These are phyloP conservation scores for Arbacia lixula DNA, from an alignment of 53 echinoderm and acorn worm genomes.

Conservation along the genomic window DNA sequence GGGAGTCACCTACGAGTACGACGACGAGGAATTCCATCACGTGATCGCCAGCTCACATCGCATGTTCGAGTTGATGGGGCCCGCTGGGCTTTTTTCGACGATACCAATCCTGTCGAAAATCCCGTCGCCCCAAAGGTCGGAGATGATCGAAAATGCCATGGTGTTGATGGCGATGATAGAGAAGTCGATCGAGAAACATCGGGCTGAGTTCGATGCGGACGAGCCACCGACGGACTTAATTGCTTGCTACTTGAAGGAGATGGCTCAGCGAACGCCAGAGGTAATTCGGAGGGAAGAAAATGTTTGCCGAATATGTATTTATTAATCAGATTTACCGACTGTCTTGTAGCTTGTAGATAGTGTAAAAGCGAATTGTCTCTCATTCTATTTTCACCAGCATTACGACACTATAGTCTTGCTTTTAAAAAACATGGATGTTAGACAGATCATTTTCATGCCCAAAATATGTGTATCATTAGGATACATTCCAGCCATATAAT, in stretches of 20 bases:
- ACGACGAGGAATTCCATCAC: conserved; percentile 1
- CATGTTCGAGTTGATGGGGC: neutral
- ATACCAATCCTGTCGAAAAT: conserved; percentile 12
- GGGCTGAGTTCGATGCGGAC: neutral
- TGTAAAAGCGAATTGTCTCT: no score
- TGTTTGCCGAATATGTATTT: no score
- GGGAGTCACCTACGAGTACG: conserved; percentile 18
- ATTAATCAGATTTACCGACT: no score
- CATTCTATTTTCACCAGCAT: no score
- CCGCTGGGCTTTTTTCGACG: neutral
- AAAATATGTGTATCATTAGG: no score
- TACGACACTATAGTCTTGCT: no score
- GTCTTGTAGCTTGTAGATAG: no score
- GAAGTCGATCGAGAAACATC: neutral
- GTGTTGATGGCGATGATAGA: neutral
- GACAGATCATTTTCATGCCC: no score
- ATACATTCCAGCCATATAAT: no score
- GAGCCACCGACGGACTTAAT: conserved; percentile 1
- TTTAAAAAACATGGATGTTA: no score
- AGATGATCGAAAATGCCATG: neutral
- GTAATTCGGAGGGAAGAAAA: no score
- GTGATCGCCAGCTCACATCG: conserved; percentile 16
- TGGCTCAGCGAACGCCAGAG: conserved; percentile 6
- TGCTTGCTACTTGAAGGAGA: conserved; percentile 13
- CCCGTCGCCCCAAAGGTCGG: neutral